Evolutionary conservation across 2,888 invertebrate species (phyloP).

Genomic region (Villa cingulata): DNA sequence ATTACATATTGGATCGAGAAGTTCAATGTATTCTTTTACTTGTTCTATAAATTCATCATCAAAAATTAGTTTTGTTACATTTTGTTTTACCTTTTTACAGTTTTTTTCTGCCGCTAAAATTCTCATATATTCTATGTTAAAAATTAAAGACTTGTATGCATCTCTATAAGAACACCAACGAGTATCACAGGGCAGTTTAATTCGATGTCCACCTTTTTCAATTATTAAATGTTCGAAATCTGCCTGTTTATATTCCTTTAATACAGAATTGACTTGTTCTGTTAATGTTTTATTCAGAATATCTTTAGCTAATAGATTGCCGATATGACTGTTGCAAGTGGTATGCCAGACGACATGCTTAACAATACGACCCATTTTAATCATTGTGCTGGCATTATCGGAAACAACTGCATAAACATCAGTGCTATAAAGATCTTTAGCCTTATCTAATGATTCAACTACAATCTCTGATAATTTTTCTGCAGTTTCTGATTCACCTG

Average conservation of each 20-base stretch:
- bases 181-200: too few relatives aligned
- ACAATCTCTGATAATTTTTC: constrained; percentile 12
- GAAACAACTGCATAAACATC: constrained; percentile 17
- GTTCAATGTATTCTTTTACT: not conserved
- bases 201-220: too few relatives aligned
- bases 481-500: constrained; percentile 9
- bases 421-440: constrained; percentile 10
- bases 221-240: too few relatives aligned
- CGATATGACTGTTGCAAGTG: constrained; percentile 18
- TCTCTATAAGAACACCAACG: too few relatives aligned
- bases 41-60: constrained; percentile 8
- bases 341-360: constrained; percentile 16
- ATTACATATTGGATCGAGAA: not conserved
- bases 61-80: constrained; percentile 3
- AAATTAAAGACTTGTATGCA: too few relatives aligned
- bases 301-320: constrained; percentile 10
- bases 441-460: constrained; percentile 8
- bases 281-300: not conserved
- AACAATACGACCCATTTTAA: constrained; percentile 14
- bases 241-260: too few relatives aligned
- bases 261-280: not conserved
- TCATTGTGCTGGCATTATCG: constrained; percentile 18
- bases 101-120: not conserved
- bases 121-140: too few relatives aligned
- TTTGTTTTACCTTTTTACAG: not conserved